Evolutionary conservation across 2,888 invertebrate genomes (phyloP).

Genomic region (Ochlodes sylvanus): DNA sequence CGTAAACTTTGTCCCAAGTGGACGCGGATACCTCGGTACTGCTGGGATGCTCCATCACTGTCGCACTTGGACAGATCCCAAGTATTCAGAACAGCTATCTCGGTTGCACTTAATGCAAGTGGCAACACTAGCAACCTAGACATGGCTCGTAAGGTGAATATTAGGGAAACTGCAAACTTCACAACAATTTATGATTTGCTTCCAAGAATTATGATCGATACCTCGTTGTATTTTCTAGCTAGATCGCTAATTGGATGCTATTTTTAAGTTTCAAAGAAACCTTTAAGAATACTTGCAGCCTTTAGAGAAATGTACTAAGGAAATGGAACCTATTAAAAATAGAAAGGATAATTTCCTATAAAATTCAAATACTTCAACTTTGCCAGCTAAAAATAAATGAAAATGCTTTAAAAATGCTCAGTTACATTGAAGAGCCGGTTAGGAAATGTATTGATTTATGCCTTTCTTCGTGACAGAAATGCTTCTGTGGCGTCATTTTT

Average conservation of each 20-base stretch:
- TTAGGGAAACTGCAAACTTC: not conserved
- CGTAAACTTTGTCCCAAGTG: conserved; percentile 6
- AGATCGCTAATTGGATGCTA: too few relatives aligned
- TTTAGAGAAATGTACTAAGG: too few relatives aligned
- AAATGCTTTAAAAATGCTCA: too few relatives aligned
- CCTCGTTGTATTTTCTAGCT: not conserved
- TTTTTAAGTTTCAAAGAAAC: not conserved
- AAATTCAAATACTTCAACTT: too few relatives aligned
- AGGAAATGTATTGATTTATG: too few relatives aligned
- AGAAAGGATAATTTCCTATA: too few relatives aligned
- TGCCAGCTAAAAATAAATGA: too few relatives aligned
- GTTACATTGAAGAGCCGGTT: too few relatives aligned
- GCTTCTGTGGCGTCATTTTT: too few relatives aligned
- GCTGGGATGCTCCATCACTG: conserved; percentile 5
- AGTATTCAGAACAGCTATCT: not conserved
- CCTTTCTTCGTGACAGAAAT: too few relatives aligned
- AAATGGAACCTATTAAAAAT: too few relatives aligned
- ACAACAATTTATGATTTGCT: not conserved
- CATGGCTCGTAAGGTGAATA: not conserved
- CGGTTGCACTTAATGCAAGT: conserved; percentile 12
- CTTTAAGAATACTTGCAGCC: not conserved
- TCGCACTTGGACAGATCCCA: conserved; percentile 1
- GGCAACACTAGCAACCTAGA: not conserved
- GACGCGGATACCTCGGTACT: not conserved
- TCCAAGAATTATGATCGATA: not conserved